Base-by-base conservation (phyloP, 2,113 vertebrate species). In the Eretmochelys imbricata region DNA sequence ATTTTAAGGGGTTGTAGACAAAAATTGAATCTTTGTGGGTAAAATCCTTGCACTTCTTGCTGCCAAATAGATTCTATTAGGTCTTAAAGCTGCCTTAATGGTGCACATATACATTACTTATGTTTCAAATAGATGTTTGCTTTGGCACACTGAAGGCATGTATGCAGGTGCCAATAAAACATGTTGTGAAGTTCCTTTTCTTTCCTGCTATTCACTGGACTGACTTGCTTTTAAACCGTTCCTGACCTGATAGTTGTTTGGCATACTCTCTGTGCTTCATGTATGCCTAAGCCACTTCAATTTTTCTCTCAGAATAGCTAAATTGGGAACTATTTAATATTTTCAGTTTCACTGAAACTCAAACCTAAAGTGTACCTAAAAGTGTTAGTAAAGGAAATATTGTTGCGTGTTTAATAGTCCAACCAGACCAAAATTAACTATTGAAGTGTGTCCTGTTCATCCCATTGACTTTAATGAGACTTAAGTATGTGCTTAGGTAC, bases 121-220 rank as follows among this genome's bases (percentile, higher is more conserved):
- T 6, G 3, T 86, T 89, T 53, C 19, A 54, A 53, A 29, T 10
- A 82, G 79, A 87, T 88, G 76, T 86, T 76, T 46, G 42, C 72
- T 78, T 97, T 95, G 95, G 79, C 84, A 80, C 59, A 90, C 79
- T 82, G 84, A 91, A 95, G 51, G 20, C 91, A 48, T 85, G 62
- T 89, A 89, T 88, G 91, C 96, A 94, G 88, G 91, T 1, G 5
- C 89, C 50, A 12, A 83, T 88, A 76, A 94, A 92, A 91, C 5
- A 38, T 78, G 29, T 1, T 17, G 38, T 92, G 88, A 89, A 94
- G 82, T 95, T 69, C 46, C 59, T 78, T 31, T 46, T 94, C 16
- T 89, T 80, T 90, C 76, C 80, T 79, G 59, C 46, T 69, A 46
- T 72, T 80, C 24, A 6, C 57, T 82, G 22, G n/a, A 16, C 53